These are phyloP conservation scores for Margarornis squamiger DNA, from an alignment of 2,797 vertebrate genomes.

Conservation along the genomic window DNA sequence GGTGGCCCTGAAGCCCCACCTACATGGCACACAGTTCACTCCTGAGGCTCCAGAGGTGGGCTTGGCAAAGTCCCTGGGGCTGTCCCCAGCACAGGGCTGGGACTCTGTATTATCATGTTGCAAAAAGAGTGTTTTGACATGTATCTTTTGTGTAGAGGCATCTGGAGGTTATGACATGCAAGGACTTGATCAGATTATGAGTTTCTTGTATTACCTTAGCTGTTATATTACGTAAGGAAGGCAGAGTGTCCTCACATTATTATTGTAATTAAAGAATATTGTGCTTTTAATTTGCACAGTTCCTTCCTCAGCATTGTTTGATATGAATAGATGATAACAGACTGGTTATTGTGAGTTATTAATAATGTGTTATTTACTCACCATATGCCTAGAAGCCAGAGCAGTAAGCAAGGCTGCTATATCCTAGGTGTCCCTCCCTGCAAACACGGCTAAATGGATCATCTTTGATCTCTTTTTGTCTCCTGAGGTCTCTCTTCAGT, in stretches of 20 bases:
- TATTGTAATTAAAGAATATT: constrained; percentile 34
- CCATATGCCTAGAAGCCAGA: neutral
- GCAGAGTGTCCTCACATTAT: neutral
- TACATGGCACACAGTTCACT: neutral
- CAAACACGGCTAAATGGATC: neutral
- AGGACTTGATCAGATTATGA: neutral
- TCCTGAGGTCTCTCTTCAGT: neutral
- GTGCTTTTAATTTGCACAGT: constrained; percentile 39
- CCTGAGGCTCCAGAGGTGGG: neutral
- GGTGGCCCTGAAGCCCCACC: rapidly evolving
- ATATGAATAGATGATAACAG: neutral
- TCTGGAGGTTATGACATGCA: neutral
- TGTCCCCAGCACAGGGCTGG: neutral
- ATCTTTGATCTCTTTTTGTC: neutral
- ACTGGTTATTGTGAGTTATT: constrained; percentile 44
- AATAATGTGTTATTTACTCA: neutral
- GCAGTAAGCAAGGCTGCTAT: neutral
- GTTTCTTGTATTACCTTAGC: neutral
- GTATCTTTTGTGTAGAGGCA: neutral
- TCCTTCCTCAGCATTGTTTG: constrained; percentile 47
- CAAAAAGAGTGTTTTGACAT: neutral
- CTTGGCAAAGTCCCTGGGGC: neutral
- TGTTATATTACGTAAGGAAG: neutral
- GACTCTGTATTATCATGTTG: neutral
- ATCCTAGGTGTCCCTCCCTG: neutral